Evolutionary conservation across 2,113 vertebrate species (phyloP).

Genomic region (Phoxinus phoxinus): DNA sequence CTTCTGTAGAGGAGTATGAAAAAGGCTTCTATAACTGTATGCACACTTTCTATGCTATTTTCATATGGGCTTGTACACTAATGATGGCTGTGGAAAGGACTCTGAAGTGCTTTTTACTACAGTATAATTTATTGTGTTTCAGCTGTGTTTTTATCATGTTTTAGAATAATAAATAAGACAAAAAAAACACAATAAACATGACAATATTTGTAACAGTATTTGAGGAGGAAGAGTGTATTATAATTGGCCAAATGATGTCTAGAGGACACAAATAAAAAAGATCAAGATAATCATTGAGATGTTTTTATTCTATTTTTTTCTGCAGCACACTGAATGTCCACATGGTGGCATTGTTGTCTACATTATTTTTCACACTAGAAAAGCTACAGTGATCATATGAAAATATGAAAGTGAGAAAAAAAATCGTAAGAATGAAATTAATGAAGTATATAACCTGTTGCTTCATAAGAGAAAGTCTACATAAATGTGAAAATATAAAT

Average conservation of each 20-base stretch:
- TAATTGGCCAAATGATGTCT: conserved; percentile 11
- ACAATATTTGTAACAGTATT: conserved; percentile 20
- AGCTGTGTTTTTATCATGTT: conserved; percentile 64
- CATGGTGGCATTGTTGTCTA: neutral
- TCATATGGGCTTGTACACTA: conserved; percentile 79
- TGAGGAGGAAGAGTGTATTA: neutral
- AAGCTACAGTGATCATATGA: neutral
- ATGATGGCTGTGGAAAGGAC: conserved; percentile 68
- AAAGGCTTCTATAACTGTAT: conserved; percentile 56
- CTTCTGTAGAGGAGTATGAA: conserved; percentile 32
- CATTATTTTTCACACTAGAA: neutral
- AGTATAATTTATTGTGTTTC: conserved; percentile 80
- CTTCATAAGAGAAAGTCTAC: neutral
- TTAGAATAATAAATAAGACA: conserved; percentile 60
- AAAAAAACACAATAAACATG: conserved; percentile 15
- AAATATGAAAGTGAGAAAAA: neutral
- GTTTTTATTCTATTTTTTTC: neutral
- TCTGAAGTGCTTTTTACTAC: conserved; percentile 80
- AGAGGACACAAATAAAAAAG: neutral
- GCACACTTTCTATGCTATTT: conserved; percentile 83
- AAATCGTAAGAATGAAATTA: neutral
- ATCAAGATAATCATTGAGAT: neutral
- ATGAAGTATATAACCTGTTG: neutral
- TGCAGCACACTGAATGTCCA: neutral
- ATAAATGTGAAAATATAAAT: neutral